A percentile compares a stretch with the other conserved stretches of the same genome.
Conservation (phyloP, 2,113 vertebrate genomes). For the Rafetus swinhoei region DNA sequence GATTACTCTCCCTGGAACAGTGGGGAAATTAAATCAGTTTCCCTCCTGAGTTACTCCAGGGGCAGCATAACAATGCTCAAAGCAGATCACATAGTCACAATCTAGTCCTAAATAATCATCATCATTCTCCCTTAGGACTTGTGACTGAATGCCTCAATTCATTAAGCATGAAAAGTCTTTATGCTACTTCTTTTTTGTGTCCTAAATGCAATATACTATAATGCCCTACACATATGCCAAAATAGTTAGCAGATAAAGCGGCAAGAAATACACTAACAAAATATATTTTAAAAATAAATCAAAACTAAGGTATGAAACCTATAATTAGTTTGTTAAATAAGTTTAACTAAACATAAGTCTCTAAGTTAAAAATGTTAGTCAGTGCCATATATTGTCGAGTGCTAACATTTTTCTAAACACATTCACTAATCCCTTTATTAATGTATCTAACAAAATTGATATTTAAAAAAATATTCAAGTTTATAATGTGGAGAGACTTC, state of each 20-base stretch:
- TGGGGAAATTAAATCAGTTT: neutral
- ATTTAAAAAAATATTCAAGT: neutral
- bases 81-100: accelerated
- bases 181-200: neutral
- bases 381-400: neutral
- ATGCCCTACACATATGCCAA: neutral
- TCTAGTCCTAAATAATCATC: neutral
- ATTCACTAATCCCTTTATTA: neutral
- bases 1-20: neutral
- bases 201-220: neutral
- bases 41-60: neutral
- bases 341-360: neutral
- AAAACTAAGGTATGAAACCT: neutral
- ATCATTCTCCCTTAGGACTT: neutral
- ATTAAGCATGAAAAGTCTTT: neutral
- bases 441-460: neutral
- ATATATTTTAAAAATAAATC: neutral
- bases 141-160: neutral
- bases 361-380: neutral
- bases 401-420: neutral
- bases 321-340: too few species aligned
- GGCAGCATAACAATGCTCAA: neutral
- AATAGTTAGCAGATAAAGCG: neutral
- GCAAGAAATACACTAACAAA: neutral
- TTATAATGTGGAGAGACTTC: neutral